Evolutionary conservation across 1,140 invertebrate genomes (phyloP).

Genomic region (Helicoverpa zea): DNA sequence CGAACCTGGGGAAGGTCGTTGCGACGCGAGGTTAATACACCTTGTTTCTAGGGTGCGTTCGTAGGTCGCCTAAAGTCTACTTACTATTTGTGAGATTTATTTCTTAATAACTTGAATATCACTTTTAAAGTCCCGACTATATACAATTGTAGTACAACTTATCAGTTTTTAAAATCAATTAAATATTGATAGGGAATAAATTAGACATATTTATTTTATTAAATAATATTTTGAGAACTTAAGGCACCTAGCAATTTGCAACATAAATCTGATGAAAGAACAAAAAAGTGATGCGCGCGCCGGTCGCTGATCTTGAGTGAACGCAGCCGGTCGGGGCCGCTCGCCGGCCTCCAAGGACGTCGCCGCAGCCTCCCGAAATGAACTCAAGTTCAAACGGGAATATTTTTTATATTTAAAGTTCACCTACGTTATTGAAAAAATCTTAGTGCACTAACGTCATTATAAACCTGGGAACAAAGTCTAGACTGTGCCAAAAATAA

Average conservation of each 20-base stretch:
- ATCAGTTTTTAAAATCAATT: too few species aligned
- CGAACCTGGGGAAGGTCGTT: conserved; percentile 64
- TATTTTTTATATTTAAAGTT: neutral
- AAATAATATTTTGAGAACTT: too few species aligned
- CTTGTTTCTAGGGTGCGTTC: conserved; percentile 66
- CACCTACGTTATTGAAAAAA: too few species aligned
- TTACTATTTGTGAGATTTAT: conserved; percentile 30
- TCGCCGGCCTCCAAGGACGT: conserved; percentile 28
- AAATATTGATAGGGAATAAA: too few species aligned
- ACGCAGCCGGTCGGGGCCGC: conserved; percentile 34
- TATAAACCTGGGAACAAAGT: too few species aligned
- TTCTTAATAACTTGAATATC: neutral
- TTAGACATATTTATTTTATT: too few species aligned
- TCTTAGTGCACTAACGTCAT: too few species aligned
- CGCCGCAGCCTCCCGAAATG: conserved; percentile 41
- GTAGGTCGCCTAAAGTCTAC: conserved; percentile 45
- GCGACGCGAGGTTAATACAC: conserved; percentile 70
- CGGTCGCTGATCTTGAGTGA: conserved; percentile 47
- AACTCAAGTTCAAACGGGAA: conserved; percentile 39
- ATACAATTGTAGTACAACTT: too few species aligned
- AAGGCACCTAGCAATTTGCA: neutral
- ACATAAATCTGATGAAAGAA: neutral
- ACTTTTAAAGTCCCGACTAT: too few species aligned
- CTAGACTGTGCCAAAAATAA: too few species aligned
- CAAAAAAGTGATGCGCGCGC: conserved; percentile 3